phyloP scores from a whole-genome alignment of 2,797 vertebrate genomes.

The Silurus aristotelis region DNA sequence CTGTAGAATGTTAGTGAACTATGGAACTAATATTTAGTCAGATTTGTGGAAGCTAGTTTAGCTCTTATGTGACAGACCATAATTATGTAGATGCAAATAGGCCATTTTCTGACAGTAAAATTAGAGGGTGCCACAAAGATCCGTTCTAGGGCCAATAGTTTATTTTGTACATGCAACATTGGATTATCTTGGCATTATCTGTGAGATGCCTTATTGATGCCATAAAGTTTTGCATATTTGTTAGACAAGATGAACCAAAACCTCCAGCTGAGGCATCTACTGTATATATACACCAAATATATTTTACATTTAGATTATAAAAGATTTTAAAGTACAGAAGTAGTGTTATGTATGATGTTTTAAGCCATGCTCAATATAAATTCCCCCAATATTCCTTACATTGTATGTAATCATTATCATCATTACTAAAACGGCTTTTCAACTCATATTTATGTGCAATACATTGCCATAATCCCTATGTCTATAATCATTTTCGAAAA shows the following conservation, averaged over 20 bases:
- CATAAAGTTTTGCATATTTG: background rate
- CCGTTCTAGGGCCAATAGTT: background rate
- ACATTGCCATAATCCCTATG: background rate
- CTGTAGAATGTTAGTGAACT: background rate
- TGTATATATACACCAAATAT: too few species aligned
- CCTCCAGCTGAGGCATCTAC: background rate
- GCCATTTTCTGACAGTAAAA: background rate
- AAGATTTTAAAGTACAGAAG: too few species aligned
- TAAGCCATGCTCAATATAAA: too few species aligned
- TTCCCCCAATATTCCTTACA: too few species aligned
- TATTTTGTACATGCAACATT: background rate
- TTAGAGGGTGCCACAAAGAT: background rate
- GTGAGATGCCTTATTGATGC: background rate
- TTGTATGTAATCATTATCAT: too few species aligned
- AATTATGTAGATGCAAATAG: background rate
- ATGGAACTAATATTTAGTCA: background rate
- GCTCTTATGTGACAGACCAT: background rate
- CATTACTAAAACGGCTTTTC: too few species aligned
- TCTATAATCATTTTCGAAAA: background rate
- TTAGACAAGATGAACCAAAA: background rate
- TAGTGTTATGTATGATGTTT: too few species aligned
- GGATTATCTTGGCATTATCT: background rate
- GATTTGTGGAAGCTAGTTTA: background rate
- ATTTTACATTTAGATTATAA: too few species aligned
- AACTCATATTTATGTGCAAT: background rate